Conservation (phyloP, 2,797 vertebrate species). For the Antrozous pallidus region DNA sequence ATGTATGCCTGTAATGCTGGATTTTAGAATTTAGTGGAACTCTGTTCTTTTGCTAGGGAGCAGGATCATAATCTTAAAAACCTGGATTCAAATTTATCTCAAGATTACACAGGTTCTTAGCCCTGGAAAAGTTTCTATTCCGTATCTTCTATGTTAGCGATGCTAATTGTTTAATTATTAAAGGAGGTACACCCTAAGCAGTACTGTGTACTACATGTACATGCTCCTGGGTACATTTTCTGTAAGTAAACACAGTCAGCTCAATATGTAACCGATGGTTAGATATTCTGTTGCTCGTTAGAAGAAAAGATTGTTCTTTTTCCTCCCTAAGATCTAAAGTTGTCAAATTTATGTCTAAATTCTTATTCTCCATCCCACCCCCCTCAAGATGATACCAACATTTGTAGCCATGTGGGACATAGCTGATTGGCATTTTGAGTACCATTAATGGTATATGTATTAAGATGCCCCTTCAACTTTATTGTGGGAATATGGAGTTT, state of each 20-base stretch:
- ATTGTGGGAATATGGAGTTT: not conserved
- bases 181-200: not conserved
- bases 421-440: not conserved
- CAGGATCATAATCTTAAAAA: not conserved
- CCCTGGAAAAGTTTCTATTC: not conserved
- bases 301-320: not conserved
- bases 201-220: not conserved
- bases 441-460: not conserved
- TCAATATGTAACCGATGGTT: not conserved
- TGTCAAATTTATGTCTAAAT: not conserved
- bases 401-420: not conserved
- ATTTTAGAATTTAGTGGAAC: slow-evolving; percentile 21
- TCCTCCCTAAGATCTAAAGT: not conserved
- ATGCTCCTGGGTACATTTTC: not conserved
- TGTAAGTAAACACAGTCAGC: not conserved
- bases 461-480: not conserved
- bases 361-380: not conserved
- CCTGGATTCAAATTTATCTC: not conserved
- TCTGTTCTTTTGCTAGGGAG: slow-evolving; percentile 4
- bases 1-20: not conserved
- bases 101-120: not conserved
- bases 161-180: not conserved
- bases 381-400: not conserved
- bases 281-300: not conserved
- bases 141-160: not conserved